A percentile compares a stretch with the other conserved stretches of the same genome.
These are phyloP conservation scores for Xylocampa areola DNA, from an alignment of 2,888 invertebrate genomes.

Conservation along the genomic window DNA sequence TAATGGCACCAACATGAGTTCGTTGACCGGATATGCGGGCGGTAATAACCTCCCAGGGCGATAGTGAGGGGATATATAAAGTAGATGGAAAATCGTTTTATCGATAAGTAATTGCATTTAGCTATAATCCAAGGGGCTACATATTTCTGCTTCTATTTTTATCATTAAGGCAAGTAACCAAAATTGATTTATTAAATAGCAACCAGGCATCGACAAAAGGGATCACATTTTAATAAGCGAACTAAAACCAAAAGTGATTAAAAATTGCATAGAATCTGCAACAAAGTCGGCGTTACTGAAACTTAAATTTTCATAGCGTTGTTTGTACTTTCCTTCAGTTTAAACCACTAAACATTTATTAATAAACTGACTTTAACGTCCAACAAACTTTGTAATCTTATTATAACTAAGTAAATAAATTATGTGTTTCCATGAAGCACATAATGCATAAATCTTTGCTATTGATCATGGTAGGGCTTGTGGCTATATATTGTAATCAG, in stretches of 20 bases:
- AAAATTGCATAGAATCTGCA: constrained; percentile 3
- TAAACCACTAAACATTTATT: constrained; percentile 14
- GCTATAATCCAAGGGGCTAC: constrained; percentile 5
- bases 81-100: constrained; percentile 57
- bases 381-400: not conserved
- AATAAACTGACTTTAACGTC: constrained; percentile 19
- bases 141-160: not conserved
- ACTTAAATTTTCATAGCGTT: constrained; percentile 9
- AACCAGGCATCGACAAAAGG: too few relatives aligned
- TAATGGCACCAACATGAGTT: constrained; percentile 52
- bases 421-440: not conserved
- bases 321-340: constrained; percentile 14
- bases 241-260: not conserved
- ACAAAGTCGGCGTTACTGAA: not conserved
- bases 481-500: too few relatives aligned
- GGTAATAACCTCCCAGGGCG: constrained; percentile 67
- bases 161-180: not conserved
- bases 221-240: not conserved
- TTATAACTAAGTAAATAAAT: not conserved
- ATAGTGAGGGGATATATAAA: constrained; percentile 59
- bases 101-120: constrained; percentile 52
- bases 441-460: not conserved
- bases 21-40: constrained; percentile 69
- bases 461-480: too few relatives aligned
- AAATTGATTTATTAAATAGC: too few relatives aligned